A percentile compares a stretch with the other conserved stretches of the same genome.
These are phyloP conservation scores for Sporophila hypoxantha DNA, from an alignment of 2,113 vertebrate species.

Conservation along the genomic window DNA sequence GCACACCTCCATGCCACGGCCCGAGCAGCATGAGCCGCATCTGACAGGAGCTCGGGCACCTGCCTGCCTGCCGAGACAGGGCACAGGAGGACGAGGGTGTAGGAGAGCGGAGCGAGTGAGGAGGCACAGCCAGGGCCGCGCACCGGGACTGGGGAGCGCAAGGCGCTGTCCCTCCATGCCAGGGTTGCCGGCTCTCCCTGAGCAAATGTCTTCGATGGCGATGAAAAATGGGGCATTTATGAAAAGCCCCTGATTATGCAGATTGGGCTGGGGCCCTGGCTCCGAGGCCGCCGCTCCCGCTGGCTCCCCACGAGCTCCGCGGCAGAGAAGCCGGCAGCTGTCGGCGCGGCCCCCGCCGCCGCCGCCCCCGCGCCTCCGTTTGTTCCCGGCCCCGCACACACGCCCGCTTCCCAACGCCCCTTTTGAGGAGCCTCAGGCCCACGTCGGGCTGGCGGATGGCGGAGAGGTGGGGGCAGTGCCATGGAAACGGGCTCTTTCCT, in stretches of 20 bases:
- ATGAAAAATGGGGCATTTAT: conserved; percentile 75
- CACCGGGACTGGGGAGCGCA: conserved; percentile 15
- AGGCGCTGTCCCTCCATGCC: neutral
- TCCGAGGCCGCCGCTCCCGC: conserved; percentile 59
- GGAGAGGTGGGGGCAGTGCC: conserved; percentile 78
- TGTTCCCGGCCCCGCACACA: conserved; percentile 53
- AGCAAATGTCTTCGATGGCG: conserved; percentile 43
- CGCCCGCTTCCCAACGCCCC: conserved; percentile 12
- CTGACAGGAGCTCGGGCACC: neutral
- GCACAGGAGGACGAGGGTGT: neutral
- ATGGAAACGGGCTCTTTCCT: conserved; percentile 92
- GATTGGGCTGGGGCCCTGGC: conserved; percentile 66
- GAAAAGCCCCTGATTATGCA: conserved; percentile 72
- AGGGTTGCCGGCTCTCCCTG: neutral
- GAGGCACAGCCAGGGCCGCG: neutral
- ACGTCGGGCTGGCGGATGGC: conserved; percentile 77
- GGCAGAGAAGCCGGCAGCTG: conserved; percentile 77
- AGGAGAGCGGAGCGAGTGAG: fast-evolving
- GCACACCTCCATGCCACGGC: fast-evolving
- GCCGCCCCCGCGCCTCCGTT: conserved; percentile 71
- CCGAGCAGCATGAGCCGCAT: neutral
- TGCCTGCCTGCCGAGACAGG: neutral
- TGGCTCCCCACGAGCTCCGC: conserved; percentile 70
- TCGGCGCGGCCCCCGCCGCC: conserved; percentile 59
- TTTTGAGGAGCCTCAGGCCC: conserved; percentile 78